Percentiles rank a stretch among this genome's conserved stretches.
These are phyloP conservation scores for Hemistola chrysoprasaria DNA, from an alignment of 2,888 invertebrate species.

Conservation along the genomic window DNA sequence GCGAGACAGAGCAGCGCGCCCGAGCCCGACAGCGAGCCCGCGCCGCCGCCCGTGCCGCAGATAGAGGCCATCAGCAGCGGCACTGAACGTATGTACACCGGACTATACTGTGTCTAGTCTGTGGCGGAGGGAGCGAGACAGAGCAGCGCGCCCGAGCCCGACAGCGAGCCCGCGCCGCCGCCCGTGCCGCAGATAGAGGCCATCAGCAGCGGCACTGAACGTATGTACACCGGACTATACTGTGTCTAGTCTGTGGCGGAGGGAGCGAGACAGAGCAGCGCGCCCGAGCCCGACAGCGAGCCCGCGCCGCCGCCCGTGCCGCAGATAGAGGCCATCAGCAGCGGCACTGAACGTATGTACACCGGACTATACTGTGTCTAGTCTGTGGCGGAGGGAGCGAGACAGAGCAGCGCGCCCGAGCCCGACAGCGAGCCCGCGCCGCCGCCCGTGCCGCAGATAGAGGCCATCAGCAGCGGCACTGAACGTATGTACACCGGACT, in stretches of 20 bases:
- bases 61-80: conserved; percentile 91
- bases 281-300: conserved; percentile 52
- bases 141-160: conserved; percentile 47
- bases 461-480: conserved; percentile 90
- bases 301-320: conserved; percentile 54
- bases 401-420: conserved; percentile 42
- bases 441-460: conserved; percentile 76
- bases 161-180: conserved; percentile 53
- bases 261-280: conserved; percentile 41
- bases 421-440: conserved; percentile 54
- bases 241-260: conserved; percentile 41
- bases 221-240: conserved; percentile 45
- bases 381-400: conserved; percentile 37
- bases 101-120: conserved; percentile 34
- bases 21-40: conserved; percentile 58
- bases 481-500: conserved; percentile 68
- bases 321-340: conserved; percentile 89
- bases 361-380: conserved; percentile 27
- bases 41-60: conserved; percentile 62
- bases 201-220: conserved; percentile 89
- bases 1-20: conserved; percentile 39
- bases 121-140: conserved; percentile 41
- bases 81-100: conserved; percentile 78
- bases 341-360: conserved; percentile 84
- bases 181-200: conserved; percentile 84